These are phyloP conservation scores for Ophthalmolycus amberensis DNA, from an alignment of 2,113 vertebrate genomes.

Conservation along the genomic window DNA sequence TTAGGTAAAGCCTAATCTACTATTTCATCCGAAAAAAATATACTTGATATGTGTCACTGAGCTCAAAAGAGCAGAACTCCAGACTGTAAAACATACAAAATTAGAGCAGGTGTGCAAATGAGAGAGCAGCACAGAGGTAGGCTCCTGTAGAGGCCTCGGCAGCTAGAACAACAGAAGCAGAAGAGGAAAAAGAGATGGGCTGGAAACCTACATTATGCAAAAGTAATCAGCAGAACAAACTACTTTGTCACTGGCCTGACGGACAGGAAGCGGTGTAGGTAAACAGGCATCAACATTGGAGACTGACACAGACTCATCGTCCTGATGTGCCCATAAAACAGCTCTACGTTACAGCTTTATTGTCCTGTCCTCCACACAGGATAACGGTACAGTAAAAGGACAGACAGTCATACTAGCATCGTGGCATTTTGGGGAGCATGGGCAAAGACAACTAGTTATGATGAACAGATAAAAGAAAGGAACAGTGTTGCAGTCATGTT, in stretches of 20 bases:
- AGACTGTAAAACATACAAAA: background rate
- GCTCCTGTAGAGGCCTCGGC: slow-evolving; percentile 14
- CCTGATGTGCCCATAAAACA: slow-evolving; percentile 5
- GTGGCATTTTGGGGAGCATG: slow-evolving; percentile 9
- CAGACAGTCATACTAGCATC: slow-evolving; percentile 15
- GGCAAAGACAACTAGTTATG: background rate
- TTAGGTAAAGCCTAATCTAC: background rate
- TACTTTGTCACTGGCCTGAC: background rate
- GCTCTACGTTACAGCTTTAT: background rate
- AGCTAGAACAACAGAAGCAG: slow-evolving; percentile 41
- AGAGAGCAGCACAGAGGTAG: background rate
- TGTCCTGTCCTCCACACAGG: background rate
- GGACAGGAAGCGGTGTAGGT: background rate
- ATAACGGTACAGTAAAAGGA: background rate
- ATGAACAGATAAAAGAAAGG: background rate
- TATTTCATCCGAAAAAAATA: background rate
- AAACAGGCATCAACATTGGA: background rate
- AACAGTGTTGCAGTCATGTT: background rate
- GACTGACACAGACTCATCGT: background rate
- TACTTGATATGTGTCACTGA: background rate
- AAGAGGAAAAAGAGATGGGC: slow-evolving; percentile 6
- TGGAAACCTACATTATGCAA: slow-evolving; percentile 11
- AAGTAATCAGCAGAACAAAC: slow-evolving; percentile 11
- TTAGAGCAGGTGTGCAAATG: slow-evolving; percentile 17
- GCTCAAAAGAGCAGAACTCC: background rate